Base-by-base conservation (phyloP, 2,888 invertebrate genomes). In the Nomada lathburiana region DNA sequence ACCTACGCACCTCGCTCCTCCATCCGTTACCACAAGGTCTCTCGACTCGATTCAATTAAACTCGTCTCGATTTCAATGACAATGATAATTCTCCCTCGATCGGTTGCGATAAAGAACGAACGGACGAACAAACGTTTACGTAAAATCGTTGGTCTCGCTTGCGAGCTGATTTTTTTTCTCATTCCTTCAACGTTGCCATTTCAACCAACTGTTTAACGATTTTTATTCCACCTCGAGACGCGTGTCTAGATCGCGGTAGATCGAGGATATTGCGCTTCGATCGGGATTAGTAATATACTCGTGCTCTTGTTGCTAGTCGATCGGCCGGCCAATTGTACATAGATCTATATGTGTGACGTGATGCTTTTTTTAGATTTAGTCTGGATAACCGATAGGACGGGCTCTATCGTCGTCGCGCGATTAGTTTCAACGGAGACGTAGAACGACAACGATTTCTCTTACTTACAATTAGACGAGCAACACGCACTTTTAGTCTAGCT, bases 1-100 rank as follows among this genome's bases (percentile, higher is more conserved):
- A 92, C 92, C 88, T 92, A 92, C 90, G 92, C 91, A 92, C 92
- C 93, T 93, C 93, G 93, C 90, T 93, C 92, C 92, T 93, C 93
- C 91, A 93, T 92, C 91, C 93, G 91, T 93, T 91, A 93, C 88
- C 92, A 91, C 89, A 93, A 93, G 93, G 93, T 93, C 91, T 93
- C 91, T 93, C 91, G 91, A 80, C 80, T 88, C 85, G 86, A 72
- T 88, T 84, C 86, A 86, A 80, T 75, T 71, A 57, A 80, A 81
- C 69, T 64, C 81, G 36, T 20, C 76, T 44, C 69, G 73, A 70
- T 67, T 63, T 57, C 57, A 11, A 57, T 57, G 13, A 57, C 57
- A 76, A 16, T 60, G 55, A 65, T 60, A 16, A 18, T 42, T 26
- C 5, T 11, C 64, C 62, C 53, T 62, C 73, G 73, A 69, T 73